phyloP scores from a whole-genome alignment of 2,113 vertebrate genomes.

The Jaculus jaculus region DNA sequence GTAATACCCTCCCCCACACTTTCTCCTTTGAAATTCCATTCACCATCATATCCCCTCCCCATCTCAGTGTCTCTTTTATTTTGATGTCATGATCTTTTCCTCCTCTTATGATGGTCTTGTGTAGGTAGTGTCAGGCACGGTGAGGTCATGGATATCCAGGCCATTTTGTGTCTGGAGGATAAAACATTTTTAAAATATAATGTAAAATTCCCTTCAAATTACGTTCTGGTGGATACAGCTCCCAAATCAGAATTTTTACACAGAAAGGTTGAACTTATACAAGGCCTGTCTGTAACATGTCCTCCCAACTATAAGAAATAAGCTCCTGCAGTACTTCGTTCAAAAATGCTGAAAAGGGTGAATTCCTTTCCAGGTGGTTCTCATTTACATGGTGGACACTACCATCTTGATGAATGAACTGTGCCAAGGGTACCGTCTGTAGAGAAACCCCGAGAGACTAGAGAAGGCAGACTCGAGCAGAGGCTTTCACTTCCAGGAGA shows the following conservation, averaged over 20 bases:
- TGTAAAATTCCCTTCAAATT: not conserved
- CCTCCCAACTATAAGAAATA: not conserved
- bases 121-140: no score
- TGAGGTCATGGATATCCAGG: no score
- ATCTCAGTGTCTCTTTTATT: no score
- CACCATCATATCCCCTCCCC: no score
- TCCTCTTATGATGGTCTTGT: no score
- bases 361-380: not conserved
- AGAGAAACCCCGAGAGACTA: not conserved
- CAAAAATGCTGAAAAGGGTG: not conserved
- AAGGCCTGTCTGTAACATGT: not conserved
- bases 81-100: no score
- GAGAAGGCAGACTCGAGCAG: not conserved
- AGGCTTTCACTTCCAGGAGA: not conserved
- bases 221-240: not conserved
- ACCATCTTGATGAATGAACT: not conserved
- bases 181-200: not conserved
- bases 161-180: no score
- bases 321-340: not conserved
- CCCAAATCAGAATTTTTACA: not conserved
- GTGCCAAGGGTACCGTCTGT: not conserved
- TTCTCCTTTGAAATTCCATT: no score
- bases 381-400: fast-evolving
- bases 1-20: no score
- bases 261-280: not conserved